A percentile compares a stretch with the other conserved stretches of the same genome.
These are phyloP conservation scores for Leptopilina syphax DNA, from an alignment of 2,888 invertebrate genomes.

Conservation along the genomic window DNA sequence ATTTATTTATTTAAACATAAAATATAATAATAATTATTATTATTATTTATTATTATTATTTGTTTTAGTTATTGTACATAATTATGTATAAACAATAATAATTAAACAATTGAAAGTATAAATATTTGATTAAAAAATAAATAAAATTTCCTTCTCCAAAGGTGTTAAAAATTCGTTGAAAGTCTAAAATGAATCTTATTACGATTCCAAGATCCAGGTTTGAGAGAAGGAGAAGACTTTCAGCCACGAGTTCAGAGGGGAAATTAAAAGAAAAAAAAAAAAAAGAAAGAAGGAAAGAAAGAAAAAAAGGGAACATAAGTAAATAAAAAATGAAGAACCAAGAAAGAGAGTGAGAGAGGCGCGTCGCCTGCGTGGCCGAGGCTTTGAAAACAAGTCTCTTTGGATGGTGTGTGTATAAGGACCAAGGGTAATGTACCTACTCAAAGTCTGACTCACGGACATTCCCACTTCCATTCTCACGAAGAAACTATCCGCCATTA, in stretches of 20 bases:
- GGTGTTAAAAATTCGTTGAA: not conserved
- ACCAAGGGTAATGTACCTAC: slow-evolving; percentile 63
- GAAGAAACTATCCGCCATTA: slow-evolving; percentile 61
- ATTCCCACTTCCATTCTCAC: slow-evolving; percentile 52
- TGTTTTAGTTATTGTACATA: no score
- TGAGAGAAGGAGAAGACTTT: not conserved
- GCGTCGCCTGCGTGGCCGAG: slow-evolving; percentile 31
- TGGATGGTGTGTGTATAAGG: slow-evolving; percentile 55
- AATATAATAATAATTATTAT: no score
- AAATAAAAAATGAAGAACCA: slow-evolving; percentile 34
- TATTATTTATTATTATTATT: no score
- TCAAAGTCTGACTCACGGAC: slow-evolving; percentile 55
- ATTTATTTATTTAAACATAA: no score
- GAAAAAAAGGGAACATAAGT: slow-evolving; percentile 24
- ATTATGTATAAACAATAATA: no score
- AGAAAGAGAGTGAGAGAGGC: slow-evolving; percentile 24
- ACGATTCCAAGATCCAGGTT: slow-evolving; percentile 17
- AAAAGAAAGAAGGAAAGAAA: not conserved
- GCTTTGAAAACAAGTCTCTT: slow-evolving; percentile 57
- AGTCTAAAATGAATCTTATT: slow-evolving; percentile 3
- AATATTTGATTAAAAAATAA: not conserved
- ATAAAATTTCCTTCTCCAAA: not conserved
- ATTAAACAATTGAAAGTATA: no score
- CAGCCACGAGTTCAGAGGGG: slow-evolving; percentile 17
- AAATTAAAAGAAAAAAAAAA: not conserved